Evolutionary conservation across 2,113 vertebrate species (phyloP).

Genomic region (Castor canadensis): DNA sequence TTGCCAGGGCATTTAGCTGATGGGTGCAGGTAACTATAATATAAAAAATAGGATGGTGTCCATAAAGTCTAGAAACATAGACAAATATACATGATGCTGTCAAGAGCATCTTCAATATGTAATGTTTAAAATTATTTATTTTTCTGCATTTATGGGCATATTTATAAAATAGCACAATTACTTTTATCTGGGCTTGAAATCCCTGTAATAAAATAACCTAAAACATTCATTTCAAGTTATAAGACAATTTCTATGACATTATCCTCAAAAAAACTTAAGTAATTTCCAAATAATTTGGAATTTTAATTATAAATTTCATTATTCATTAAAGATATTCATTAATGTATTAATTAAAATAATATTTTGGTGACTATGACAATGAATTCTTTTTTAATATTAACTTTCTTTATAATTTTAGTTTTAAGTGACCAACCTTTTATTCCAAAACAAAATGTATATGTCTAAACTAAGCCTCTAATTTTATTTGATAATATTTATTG

Average conservation of each 20-base stretch:
- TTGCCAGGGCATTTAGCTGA: neutral
- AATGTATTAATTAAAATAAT: neutral
- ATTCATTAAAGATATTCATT: neutral
- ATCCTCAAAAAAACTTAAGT: slow-evolving; percentile 5
- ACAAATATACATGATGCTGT: neutral
- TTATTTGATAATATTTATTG: slow-evolving; percentile 44
- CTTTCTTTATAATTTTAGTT: slow-evolving; percentile 47
- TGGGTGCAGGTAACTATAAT: neutral
- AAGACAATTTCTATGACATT: neutral
- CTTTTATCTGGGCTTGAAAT: slow-evolving; percentile 29
- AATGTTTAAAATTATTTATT: neutral
- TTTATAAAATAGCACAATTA: neutral
- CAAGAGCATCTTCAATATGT: neutral
- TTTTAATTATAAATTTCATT: slow-evolving; percentile 45
- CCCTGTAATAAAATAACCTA: slow-evolving; percentile 3
- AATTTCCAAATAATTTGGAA: slow-evolving; percentile 46
- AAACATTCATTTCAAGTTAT: neutral
- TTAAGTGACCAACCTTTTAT: slow-evolving; percentile 8
- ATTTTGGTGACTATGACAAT: neutral
- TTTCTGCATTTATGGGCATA: neutral
- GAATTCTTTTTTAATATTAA: slow-evolving; percentile 11
- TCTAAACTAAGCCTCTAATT: slow-evolving; percentile 24
- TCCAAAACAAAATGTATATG: slow-evolving; percentile 47
- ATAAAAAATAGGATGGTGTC: neutral
- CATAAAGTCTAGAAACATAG: neutral